phyloP scores from a whole-genome alignment of 2,113 vertebrate species.

The Ochotona princeps region DNA sequence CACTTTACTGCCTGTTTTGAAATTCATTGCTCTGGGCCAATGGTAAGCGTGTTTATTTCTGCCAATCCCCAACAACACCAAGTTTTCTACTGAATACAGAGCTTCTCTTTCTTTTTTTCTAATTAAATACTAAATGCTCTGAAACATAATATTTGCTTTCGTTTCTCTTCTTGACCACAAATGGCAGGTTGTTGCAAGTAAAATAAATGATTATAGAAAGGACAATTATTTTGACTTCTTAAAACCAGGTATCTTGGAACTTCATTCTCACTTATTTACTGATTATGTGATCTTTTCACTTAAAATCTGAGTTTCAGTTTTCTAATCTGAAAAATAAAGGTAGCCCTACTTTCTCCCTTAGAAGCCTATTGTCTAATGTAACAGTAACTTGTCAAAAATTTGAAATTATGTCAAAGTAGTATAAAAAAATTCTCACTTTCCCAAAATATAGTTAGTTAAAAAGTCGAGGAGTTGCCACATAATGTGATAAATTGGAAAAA shows the following conservation, averaged over 20 bases:
- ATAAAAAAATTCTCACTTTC: background rate
- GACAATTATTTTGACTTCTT: background rate
- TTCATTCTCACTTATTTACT: background rate
- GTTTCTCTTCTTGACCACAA: background rate
- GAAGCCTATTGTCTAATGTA: background rate
- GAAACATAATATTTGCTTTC: background rate
- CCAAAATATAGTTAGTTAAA: background rate
- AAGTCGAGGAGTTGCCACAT: background rate
- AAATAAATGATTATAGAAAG: background rate
- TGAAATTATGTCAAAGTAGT: background rate
- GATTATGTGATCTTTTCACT: background rate
- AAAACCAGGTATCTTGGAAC: background rate
- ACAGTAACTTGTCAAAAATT: background rate
- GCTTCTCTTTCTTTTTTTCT: background rate
- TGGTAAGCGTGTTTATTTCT: constrained; percentile 19
- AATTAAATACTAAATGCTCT: background rate
- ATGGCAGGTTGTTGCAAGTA: background rate
- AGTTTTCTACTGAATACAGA: background rate
- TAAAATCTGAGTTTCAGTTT: background rate
- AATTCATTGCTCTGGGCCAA: background rate
- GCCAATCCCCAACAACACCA: background rate
- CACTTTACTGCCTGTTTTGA: background rate
- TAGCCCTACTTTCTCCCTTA: background rate
- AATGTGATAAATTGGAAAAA: background rate
- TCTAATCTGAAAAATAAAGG: background rate